A percentile compares a stretch with the other conserved stretches of the same genome.
Evolutionary conservation across 2,113 vertebrate genomes (phyloP).

Genomic region (Garra rufa): DNA sequence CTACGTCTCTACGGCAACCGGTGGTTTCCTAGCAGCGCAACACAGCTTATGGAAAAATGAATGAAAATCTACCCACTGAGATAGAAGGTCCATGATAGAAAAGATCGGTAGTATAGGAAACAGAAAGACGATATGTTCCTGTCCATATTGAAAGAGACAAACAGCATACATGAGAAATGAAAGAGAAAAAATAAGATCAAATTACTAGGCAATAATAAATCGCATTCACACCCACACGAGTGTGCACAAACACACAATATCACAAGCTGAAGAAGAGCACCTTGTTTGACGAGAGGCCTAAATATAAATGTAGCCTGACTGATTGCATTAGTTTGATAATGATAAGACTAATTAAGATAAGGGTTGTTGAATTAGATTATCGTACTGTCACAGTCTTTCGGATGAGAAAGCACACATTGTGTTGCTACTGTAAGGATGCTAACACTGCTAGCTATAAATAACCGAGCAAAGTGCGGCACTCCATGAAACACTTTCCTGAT

Average conservation of each 20-base stretch:
- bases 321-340: slow-evolving; percentile 48
- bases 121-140: slow-evolving; percentile 26
- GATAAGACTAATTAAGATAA: slow-evolving; percentile 43
- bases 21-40: slow-evolving; percentile 79
- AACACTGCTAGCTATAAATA: slow-evolving; percentile 42
- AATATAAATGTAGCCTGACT: slow-evolving; percentile 45
- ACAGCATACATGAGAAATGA: not conserved
- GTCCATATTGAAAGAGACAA: slow-evolving; percentile 5
- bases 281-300: slow-evolving; percentile 27
- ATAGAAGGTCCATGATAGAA: slow-evolving; percentile 26
- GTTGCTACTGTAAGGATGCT: slow-evolving; percentile 29
- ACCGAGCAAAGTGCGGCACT: slow-evolving; percentile 25
- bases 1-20: slow-evolving; percentile 77
- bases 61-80: slow-evolving; percentile 59
- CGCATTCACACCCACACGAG: slow-evolving; percentile 4
- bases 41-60: slow-evolving; percentile 78
- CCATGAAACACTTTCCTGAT: not conserved
- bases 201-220: not conserved
- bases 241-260: slow-evolving; percentile 7
- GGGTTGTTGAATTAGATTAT: slow-evolving; percentile 50
- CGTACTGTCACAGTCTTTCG: slow-evolving; percentile 43
- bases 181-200: slow-evolving; percentile 24
- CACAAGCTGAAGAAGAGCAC: slow-evolving; percentile 12
- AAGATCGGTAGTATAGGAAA: not conserved
- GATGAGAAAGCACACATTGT: not conserved